Evolutionary conservation across 2,113 vertebrate genomes (phyloP).

Genomic region (Phyllostomus discolor): DNA sequence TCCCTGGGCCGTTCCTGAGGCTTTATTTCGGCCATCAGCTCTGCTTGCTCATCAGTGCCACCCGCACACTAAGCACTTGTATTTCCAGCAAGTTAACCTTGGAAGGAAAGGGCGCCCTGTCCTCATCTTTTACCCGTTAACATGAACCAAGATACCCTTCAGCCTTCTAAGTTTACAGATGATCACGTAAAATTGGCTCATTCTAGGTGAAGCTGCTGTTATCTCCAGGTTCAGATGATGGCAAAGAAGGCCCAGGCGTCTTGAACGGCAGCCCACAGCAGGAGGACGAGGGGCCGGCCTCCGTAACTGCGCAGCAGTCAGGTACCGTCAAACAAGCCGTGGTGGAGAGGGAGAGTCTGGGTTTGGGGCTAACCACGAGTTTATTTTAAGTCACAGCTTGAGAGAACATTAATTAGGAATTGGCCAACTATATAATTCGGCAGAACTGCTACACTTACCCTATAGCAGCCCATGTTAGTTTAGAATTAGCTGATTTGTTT

Average conservation of each 20-base stretch:
- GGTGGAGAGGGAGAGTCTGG: neutral
- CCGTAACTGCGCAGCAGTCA: conserved; percentile 75
- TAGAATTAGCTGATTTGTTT: neutral
- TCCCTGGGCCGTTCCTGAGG: neutral
- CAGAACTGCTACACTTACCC: neutral
- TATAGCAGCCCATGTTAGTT: neutral
- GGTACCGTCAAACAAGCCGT: conserved; percentile 67
- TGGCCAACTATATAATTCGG: neutral
- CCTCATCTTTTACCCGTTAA: neutral
- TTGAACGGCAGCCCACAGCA: conserved; percentile 77
- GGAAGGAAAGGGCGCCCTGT: neutral
- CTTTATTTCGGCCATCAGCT: neutral
- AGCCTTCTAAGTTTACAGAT: neutral
- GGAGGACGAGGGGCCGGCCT: conserved; percentile 71
- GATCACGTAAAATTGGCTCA: conserved; percentile 24
- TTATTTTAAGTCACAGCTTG: neutral
- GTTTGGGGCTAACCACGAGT: neutral
- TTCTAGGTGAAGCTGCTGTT: conserved; percentile 84
- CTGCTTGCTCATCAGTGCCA: neutral
- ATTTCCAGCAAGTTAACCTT: neutral
- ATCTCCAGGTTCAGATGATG: conserved; percentile 82
- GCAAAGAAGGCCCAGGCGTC: conserved; percentile 77
- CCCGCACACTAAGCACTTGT: neutral
- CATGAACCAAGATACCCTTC: neutral
- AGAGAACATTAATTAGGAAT: neutral